Percentiles rank a stretch among this genome's conserved stretches.
These are phyloP conservation scores for Neopipo cinnamomea DNA, from an alignment of 2,113 vertebrate genomes.

Conservation along the genomic window DNA sequence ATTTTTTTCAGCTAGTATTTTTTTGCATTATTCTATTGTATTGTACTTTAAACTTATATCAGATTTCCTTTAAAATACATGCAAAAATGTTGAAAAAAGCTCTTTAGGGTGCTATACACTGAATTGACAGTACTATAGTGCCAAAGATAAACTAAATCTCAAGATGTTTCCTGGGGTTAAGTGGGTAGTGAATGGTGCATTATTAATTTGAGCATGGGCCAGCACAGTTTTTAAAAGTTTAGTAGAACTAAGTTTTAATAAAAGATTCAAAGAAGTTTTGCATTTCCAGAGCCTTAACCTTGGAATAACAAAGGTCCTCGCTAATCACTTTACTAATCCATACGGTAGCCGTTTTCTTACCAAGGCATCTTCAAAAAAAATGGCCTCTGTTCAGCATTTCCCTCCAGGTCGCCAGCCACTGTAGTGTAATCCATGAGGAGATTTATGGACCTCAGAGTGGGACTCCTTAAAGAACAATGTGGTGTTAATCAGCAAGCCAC, in stretches of 20 bases:
- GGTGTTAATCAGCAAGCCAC: neutral
- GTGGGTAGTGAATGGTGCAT: neutral
- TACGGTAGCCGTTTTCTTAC: neutral
- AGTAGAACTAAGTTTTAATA: neutral
- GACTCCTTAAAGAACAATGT: neutral
- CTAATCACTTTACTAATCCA: neutral
- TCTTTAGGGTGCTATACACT: neutral
- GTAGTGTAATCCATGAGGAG: neutral
- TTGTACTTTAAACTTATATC: neutral
- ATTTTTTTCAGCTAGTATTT: neutral
- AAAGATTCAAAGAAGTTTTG: neutral
- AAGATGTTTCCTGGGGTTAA: neutral
- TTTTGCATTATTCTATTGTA: neutral
- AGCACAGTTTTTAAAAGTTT: neutral
- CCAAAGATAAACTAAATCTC: neutral
- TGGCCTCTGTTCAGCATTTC: neutral
- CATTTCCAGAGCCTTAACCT: neutral
- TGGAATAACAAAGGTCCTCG: neutral
- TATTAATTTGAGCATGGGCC: neutral
- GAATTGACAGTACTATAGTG: neutral
- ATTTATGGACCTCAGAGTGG: conserved; percentile 25
- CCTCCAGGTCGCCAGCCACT: neutral
- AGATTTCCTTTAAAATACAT: neutral
- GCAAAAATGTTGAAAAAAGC: neutral
- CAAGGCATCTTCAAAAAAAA: neutral